Evolutionary conservation across 1,140 invertebrate genomes (phyloP).

Genomic region (Paramacrobiotus metropolitanus): DNA sequence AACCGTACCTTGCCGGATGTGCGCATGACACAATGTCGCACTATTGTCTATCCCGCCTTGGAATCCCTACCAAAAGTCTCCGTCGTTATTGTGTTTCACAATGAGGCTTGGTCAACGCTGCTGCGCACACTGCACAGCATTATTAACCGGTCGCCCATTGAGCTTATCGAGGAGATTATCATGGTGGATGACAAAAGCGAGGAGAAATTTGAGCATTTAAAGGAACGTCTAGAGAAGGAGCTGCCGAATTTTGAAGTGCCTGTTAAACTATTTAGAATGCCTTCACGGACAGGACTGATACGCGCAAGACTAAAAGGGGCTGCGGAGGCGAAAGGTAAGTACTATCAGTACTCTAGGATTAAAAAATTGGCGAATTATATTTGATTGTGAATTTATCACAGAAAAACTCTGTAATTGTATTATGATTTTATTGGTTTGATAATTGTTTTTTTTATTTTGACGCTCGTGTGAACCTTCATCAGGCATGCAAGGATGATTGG

Average conservation of each 20-base stretch:
- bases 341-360: too few relatives aligned
- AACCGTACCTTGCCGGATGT: conserved; percentile 87
- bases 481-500: too few relatives aligned
- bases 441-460: too few relatives aligned
- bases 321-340: conserved; percentile 41
- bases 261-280: conserved; percentile 55
- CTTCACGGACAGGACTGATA: conserved; percentile 72
- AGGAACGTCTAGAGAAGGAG: conserved; percentile 63
- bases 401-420: too few relatives aligned
- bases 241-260: conserved; percentile 68
- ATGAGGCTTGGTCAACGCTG: conserved; percentile 89
- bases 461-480: too few relatives aligned
- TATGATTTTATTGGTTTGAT: too few relatives aligned
- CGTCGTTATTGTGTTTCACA: conserved; percentile 91
- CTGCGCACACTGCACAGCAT: conserved; percentile 86
- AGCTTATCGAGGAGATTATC: conserved; percentile 73
- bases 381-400: too few relatives aligned
- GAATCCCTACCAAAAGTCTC: conserved; percentile 53
- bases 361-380: too few relatives aligned
- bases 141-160: conserved; percentile 64
- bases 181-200: conserved; percentile 87
- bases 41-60: conserved; percentile 40
- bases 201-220: conserved; percentile 17
- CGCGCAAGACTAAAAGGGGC: conserved; percentile 71
- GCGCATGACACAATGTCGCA: conserved; percentile 43